A percentile compares a stretch with the other conserved stretches of the same genome.
Conservation (phyloP, 1,140 invertebrate genomes). For the Trachymyrmex cornetzi region DNA sequence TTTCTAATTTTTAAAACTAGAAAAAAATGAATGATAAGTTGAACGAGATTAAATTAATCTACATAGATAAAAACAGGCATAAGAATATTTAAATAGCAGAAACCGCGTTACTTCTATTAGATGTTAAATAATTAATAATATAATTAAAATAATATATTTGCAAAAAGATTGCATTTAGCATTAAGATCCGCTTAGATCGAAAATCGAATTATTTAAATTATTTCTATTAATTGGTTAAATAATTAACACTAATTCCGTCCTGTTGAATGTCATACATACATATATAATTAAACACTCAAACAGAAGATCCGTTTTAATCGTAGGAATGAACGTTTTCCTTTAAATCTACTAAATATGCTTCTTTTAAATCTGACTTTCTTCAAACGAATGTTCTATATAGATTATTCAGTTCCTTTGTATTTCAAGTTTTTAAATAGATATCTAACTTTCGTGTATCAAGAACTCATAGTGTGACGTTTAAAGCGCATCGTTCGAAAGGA, state of each 20-base stretch:
- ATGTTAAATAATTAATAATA: neutral
- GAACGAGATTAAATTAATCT: no score
- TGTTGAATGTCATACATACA: neutral
- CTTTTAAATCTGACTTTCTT: neutral
- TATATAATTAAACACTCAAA: neutral
- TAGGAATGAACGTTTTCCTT: slow-evolving; percentile 1
- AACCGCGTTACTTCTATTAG: neutral
- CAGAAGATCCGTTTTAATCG: neutral
- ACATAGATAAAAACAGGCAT: no score
- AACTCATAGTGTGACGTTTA: neutral
- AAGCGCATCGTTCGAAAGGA: neutral
- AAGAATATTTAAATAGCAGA: neutral
- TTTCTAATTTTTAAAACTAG: no score
- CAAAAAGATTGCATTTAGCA: no score
- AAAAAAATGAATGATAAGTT: no score
- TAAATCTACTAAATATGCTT: neutral
- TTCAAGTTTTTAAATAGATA: neutral
- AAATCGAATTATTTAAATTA: no score
- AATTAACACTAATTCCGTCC: neutral
- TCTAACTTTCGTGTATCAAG: neutral
- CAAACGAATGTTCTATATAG: neutral
- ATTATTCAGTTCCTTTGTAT: neutral
- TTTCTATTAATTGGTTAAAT: neutral
- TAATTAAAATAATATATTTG: no score
- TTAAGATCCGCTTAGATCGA: no score